Percentiles rank a stretch among this genome's conserved stretches.
Evolutionary conservation across 2,113 vertebrate species (phyloP).

Genomic region (Rhineura floridana): DNA sequence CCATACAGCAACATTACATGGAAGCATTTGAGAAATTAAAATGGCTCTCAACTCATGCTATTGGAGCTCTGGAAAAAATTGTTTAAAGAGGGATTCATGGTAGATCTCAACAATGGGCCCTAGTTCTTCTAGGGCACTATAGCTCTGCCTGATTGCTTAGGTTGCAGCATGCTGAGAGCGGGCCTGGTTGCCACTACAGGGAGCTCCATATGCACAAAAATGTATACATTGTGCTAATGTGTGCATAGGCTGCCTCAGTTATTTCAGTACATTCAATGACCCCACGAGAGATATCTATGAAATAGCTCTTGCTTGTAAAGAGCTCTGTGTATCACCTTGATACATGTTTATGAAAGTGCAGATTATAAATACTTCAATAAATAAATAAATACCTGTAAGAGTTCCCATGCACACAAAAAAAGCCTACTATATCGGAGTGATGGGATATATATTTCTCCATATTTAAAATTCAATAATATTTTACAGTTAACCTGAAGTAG

Average conservation of each 20-base stretch:
- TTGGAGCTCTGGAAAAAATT: not conserved
- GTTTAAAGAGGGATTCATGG: not conserved
- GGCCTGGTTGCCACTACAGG: not conserved
- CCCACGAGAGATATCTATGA: not conserved
- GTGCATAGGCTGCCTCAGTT: not conserved
- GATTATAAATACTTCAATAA: too few relatives aligned
- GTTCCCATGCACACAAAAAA: not conserved
- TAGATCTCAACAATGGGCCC: not conserved
- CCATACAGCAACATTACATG: not conserved
- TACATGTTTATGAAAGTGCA: too few relatives aligned
- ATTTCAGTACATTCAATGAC: not conserved
- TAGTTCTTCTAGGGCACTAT: not conserved
- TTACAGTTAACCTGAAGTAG: not conserved
- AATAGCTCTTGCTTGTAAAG: not conserved
- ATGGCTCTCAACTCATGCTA: not conserved
- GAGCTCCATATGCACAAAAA: not conserved
- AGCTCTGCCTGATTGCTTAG: not conserved
- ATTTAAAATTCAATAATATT: not conserved
- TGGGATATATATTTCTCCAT: not conserved
- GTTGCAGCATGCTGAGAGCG: not conserved
- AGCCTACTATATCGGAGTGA: not conserved
- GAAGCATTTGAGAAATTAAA: not conserved
- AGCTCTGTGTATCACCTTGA: not conserved
- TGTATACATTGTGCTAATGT: not conserved
- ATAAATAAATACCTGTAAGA: too few relatives aligned